phyloP scores from a whole-genome alignment of 1,140 invertebrate genomes.

The Telenomus remus region DNA sequence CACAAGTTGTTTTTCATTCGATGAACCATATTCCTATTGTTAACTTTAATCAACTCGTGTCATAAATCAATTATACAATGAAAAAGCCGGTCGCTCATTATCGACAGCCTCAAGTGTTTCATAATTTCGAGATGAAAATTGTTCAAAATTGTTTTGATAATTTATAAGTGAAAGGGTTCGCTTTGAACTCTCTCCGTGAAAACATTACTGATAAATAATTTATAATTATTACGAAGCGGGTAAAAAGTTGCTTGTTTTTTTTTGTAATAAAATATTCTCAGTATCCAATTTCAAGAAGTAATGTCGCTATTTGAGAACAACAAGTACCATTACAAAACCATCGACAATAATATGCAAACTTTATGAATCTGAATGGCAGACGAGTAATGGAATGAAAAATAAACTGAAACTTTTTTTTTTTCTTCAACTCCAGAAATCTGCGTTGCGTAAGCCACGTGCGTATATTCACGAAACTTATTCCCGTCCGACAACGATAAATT shows the following conservation, averaged over 20 bases:
- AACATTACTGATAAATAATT: too few relatives aligned
- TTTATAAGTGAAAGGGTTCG: too few relatives aligned
- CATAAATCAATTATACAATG: not conserved
- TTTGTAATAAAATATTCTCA: too few relatives aligned
- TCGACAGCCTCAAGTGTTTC: too few relatives aligned
- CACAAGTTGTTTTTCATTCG: constrained; percentile 15
- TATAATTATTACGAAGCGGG: too few relatives aligned
- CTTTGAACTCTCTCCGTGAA: too few relatives aligned
- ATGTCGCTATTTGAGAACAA: not conserved
- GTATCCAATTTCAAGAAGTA: not conserved
- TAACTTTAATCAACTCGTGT: not conserved
- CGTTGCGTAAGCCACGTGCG: constrained; percentile 19
- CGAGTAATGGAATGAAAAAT: too few relatives aligned
- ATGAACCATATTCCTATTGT: not conserved
- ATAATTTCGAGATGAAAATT: not conserved
- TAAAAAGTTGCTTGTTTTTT: too few relatives aligned
- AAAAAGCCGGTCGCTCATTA: too few relatives aligned
- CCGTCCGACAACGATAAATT: constrained; percentile 10
- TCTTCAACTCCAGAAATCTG: constrained; percentile 17
- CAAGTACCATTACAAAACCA: constrained; percentile 26
- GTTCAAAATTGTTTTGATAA: not conserved
- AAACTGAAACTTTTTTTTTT: too few relatives aligned
- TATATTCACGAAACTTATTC: constrained; percentile 25
- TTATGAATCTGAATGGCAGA: too few relatives aligned
- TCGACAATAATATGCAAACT: constrained; percentile 26